Percentiles rank a stretch among this genome's conserved stretches.
phyloP scores from a whole-genome alignment of 2,113 vertebrate genomes.

The Mystacornis crossleyi region DNA sequence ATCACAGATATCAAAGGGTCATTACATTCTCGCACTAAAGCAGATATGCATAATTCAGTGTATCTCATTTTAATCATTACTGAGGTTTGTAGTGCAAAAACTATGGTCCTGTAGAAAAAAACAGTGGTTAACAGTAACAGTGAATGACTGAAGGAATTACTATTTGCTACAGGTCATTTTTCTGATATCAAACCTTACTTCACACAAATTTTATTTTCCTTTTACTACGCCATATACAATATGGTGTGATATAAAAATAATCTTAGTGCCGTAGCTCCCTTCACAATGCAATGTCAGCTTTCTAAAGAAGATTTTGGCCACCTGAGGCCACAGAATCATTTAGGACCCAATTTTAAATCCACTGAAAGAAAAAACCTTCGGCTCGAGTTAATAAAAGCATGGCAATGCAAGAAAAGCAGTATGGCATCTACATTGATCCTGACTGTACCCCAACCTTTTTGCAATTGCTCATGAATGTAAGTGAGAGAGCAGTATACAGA shows the following conservation, averaged over 20 bases:
- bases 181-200: background rate
- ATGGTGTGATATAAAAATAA: background rate
- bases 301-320: background rate
- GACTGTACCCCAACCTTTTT: rapidly evolving
- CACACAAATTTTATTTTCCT: background rate
- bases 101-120: background rate
- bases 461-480: background rate
- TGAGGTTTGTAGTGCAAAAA: background rate
- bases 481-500: background rate
- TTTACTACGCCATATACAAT: background rate
- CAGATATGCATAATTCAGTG: rapidly evolving
- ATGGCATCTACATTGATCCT: background rate
- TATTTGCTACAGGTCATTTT: background rate
- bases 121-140: background rate
- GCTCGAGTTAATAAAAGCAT: background rate
- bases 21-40: background rate
- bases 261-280: background rate
- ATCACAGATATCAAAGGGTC: background rate
- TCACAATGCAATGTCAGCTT: background rate
- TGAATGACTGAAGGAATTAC: background rate
- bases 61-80: background rate
- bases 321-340: background rate
- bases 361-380: background rate
- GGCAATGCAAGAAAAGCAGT: background rate
- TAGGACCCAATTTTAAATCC: background rate